Percentiles rank a stretch among this genome's conserved stretches.
Evolutionary conservation across 64 coral and sea anemone genomes (phyloP).

Genomic region (Actinia equina): DNA sequence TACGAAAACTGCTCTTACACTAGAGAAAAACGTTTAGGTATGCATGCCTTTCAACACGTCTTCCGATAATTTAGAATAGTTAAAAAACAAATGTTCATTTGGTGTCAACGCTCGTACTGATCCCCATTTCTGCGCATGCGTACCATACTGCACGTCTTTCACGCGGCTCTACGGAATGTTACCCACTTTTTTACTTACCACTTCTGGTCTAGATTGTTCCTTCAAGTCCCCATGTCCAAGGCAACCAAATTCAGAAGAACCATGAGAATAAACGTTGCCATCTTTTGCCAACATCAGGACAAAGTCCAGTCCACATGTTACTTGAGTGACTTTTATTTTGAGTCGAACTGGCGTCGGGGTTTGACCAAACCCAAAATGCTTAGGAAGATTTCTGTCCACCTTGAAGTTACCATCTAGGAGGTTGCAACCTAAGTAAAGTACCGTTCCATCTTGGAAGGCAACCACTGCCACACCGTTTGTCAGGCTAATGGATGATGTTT

Average conservation of each 20-base stretch:
- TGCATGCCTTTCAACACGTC: too few species aligned
- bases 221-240: constrained; percentile 64
- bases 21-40: too few species aligned
- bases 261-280: constrained; percentile 62
- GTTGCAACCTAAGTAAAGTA: constrained; percentile 11
- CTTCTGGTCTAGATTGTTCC: constrained; percentile 40
- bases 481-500: constrained; percentile 29
- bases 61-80: too few species aligned
- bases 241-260: constrained; percentile 45
- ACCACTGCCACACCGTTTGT: constrained; percentile 45
- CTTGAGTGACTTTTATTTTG: constrained; percentile 28
- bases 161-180: too few species aligned
- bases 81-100: too few species aligned
- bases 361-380: neutral
- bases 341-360: neutral
- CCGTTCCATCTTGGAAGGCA: neutral
- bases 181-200: constrained; percentile 15
- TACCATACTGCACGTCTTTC: too few species aligned
- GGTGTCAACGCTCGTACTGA: too few species aligned
- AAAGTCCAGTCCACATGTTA: constrained; percentile 66
- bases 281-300: constrained; percentile 54
- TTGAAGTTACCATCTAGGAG: neutral
- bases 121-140: too few species aligned
- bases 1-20: too few species aligned
- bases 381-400: neutral